Percentiles rank a stretch among this genome's conserved stretches.
Evolutionary conservation across 2,113 vertebrate species (phyloP).

Genomic region (Marmota flaviventris): DNA sequence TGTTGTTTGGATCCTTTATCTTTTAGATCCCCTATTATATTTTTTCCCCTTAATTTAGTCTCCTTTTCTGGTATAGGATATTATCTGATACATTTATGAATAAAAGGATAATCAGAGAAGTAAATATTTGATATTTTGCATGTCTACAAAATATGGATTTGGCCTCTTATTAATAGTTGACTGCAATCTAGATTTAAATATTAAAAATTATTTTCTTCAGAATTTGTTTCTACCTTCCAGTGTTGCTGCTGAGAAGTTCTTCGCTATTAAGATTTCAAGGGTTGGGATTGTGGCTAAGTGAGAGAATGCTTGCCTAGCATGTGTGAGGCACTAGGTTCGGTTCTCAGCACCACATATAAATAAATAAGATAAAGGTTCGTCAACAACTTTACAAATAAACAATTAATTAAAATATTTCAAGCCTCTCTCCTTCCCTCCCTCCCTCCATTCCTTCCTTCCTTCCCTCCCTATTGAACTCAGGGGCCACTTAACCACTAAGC

Average conservation of each 20-base stretch:
- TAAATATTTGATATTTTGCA: slow-evolving; percentile 10
- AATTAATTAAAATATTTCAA: too few relatives aligned
- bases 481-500: too few relatives aligned
- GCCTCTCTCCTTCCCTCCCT: too few relatives aligned
- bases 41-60: background rate
- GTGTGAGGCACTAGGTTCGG: too few relatives aligned
- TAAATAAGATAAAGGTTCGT: too few relatives aligned
- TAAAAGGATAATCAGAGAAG: background rate
- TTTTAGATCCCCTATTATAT: background rate
- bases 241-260: background rate
- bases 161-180: background rate
- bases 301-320: too few relatives aligned
- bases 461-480: too few relatives aligned
- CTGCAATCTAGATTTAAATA: background rate
- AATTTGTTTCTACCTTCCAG: background rate
- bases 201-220: background rate
- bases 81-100: slow-evolving; percentile 4
- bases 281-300: too few relatives aligned
- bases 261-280: background rate
- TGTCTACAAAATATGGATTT: background rate
- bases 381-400: too few relatives aligned
- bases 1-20: slow-evolving; percentile 8
- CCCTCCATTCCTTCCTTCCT: too few relatives aligned
- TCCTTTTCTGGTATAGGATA: background rate
- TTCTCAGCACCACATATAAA: too few relatives aligned